Evolutionary conservation across 2,113 vertebrate genomes (phyloP).

Genomic region (Pygoscelis antarcticus): DNA sequence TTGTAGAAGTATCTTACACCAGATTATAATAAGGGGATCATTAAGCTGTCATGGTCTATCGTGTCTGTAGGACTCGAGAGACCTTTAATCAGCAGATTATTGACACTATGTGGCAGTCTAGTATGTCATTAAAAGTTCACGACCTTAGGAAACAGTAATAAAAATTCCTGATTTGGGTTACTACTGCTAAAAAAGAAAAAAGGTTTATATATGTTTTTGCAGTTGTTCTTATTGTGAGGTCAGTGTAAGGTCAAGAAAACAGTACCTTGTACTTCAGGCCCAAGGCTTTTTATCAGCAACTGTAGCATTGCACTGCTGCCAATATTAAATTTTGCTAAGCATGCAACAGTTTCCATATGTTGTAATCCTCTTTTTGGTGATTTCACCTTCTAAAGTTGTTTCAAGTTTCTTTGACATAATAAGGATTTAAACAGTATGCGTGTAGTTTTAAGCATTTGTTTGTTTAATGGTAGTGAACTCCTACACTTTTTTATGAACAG

Average conservation of each 20-base stretch:
- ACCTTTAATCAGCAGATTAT: constrained; percentile 47
- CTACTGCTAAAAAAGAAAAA: neutral
- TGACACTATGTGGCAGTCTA: neutral
- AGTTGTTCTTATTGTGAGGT: neutral
- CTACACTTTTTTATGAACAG: neutral
- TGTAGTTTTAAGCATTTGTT: neutral
- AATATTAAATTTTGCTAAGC: neutral
- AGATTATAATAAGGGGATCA: neutral
- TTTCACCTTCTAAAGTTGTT: neutral
- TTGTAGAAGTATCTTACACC: neutral
- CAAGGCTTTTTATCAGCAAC: neutral
- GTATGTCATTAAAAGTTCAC: constrained; percentile 3
- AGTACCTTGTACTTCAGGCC: neutral
- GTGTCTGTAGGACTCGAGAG: neutral
- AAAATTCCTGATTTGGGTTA: neutral
- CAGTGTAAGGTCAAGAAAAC: neutral
- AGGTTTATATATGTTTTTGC: neutral
- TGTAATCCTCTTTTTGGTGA: neutral
- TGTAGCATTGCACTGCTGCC: neutral
- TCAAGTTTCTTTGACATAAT: neutral
- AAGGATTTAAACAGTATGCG: neutral
- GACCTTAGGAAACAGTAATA: neutral
- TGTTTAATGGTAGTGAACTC: neutral
- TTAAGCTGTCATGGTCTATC: neutral
- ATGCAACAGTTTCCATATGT: neutral